phyloP scores from a whole-genome alignment of 2,888 invertebrate genomes.

The Melanophora roralis region DNA sequence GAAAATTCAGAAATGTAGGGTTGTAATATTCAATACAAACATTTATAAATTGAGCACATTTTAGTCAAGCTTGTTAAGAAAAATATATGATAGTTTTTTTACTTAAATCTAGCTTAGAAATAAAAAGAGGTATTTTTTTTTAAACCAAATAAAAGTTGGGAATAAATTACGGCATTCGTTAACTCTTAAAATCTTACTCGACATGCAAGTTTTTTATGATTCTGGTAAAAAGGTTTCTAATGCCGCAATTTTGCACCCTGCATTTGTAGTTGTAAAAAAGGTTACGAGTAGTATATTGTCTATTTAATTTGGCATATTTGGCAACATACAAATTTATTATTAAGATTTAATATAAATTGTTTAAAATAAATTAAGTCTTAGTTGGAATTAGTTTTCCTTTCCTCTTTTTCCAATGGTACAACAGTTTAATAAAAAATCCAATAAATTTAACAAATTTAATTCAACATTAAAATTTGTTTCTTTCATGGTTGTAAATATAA shows the following conservation, averaged over 20 bases:
- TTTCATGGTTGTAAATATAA: conserved; percentile 41
- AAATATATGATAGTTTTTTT: not conserved
- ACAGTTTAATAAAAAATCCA: conserved; percentile 57
- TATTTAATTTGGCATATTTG: conserved; percentile 40
- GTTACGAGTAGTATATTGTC: conserved; percentile 15
- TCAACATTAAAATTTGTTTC: conserved; percentile 38
- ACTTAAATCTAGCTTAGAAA: not conserved
- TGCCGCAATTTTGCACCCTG: too few relatives aligned
- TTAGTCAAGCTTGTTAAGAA: conserved; percentile 19
- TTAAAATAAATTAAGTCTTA: conserved; percentile 16
- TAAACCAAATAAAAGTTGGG: too few relatives aligned
- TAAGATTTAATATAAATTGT: conserved; percentile 14
- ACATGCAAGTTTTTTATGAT: too few relatives aligned
- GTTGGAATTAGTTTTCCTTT: conserved; percentile 1
- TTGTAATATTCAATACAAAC: conserved; percentile 11
- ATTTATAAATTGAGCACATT: conserved; percentile 26
- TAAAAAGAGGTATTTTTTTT: too few relatives aligned
- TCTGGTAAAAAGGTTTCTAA: too few relatives aligned
- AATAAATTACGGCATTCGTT: too few relatives aligned
- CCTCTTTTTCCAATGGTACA: conserved; percentile 28
- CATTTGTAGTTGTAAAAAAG: too few relatives aligned
- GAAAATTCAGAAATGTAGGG: conserved; percentile 12
- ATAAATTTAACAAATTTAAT: conserved; percentile 53
- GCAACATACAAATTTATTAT: conserved; percentile 20
- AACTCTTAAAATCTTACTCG: too few relatives aligned